Evolutionary conservation across 2,797 vertebrate genomes (phyloP).

Genomic region (Xenopus petersii): DNA sequence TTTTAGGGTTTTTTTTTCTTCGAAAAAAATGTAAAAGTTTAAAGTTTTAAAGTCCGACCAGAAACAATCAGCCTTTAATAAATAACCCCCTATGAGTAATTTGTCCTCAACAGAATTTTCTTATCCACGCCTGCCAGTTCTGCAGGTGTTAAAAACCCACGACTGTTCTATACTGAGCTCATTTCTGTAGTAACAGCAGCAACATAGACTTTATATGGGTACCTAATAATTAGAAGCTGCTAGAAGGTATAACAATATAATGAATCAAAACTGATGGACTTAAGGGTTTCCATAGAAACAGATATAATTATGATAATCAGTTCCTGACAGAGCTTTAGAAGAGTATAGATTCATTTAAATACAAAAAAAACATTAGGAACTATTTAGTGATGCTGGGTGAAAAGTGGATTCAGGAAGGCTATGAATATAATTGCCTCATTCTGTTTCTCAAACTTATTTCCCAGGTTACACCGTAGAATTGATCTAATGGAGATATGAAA

Average conservation of each 20-base stretch:
- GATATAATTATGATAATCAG: slow-evolving; percentile 97
- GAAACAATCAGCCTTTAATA: too few species aligned
- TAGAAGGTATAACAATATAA: slow-evolving; percentile 92
- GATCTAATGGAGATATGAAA: too few species aligned
- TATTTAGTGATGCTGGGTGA: slow-evolving; percentile 81
- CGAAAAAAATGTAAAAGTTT: too few species aligned
- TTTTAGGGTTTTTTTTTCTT: too few species aligned
- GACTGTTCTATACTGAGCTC: slow-evolving; percentile 69
- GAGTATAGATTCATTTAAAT: slow-evolving; percentile 84
- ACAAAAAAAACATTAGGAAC: slow-evolving; percentile 82
- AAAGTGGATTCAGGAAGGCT: slow-evolving; percentile 70
- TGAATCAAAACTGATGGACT: slow-evolving; percentile 91
- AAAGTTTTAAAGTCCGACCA: too few species aligned
- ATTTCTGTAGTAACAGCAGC: slow-evolving; percentile 83
- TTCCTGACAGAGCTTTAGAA: slow-evolving; percentile 78
- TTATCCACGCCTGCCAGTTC: not conserved
- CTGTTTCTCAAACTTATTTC: slow-evolving; percentile 73
- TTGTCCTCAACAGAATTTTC: too few species aligned
- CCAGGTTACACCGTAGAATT: slow-evolving; percentile 54
- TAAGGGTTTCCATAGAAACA: slow-evolving; percentile 91
- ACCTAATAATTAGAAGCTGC: slow-evolving; percentile 92
- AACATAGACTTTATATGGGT: slow-evolving; percentile 81
- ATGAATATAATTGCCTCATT: slow-evolving; percentile 76
- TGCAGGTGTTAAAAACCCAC: slow-evolving; percentile 72
- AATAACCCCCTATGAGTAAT: too few species aligned